These are phyloP conservation scores for Microplitis demolitor DNA, from an alignment of 1,140 invertebrate genomes.

Conservation along the genomic window DNA sequence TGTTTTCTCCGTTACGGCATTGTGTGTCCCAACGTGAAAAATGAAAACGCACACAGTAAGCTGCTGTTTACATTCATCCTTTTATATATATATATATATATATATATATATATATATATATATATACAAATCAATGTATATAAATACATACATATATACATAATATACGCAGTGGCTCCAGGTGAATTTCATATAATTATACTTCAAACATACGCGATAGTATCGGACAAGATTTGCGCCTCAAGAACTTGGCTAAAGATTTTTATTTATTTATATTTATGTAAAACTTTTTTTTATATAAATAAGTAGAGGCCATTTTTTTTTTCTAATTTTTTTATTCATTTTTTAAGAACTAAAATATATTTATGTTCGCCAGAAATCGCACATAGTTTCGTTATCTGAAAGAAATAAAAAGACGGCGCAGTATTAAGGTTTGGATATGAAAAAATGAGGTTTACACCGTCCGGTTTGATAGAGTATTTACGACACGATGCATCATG, in stretches of 20 bases:
- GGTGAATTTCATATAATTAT: slow-evolving; percentile 53
- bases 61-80: not conserved
- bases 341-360: slow-evolving; percentile 27
- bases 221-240: slow-evolving; percentile 41
- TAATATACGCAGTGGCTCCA: slow-evolving; percentile 50
- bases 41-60: not conserved
- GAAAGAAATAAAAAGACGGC: not conserved
- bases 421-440: not conserved
- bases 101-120: not conserved
- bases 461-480: slow-evolving; percentile 55
- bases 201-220: slow-evolving; percentile 40
- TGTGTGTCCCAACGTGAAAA: not conserved
- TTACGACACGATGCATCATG: slow-evolving; percentile 61
- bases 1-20: not conserved
- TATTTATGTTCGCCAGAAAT: slow-evolving; percentile 41
- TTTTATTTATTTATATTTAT: slow-evolving; percentile 27
- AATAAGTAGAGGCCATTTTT: no score
- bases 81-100: not conserved
- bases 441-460: slow-evolving; percentile 16
- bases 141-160: slow-evolving; percentile 23
- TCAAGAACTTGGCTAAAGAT: slow-evolving; percentile 8
- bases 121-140: not conserved
- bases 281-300: not conserved
- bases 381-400: not conserved
- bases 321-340: not conserved